Evolutionary conservation across 2,888 invertebrate species (phyloP), one percentile per base, ranked within the genome.

Genomic region (Chymomyza procnemis): DNA sequence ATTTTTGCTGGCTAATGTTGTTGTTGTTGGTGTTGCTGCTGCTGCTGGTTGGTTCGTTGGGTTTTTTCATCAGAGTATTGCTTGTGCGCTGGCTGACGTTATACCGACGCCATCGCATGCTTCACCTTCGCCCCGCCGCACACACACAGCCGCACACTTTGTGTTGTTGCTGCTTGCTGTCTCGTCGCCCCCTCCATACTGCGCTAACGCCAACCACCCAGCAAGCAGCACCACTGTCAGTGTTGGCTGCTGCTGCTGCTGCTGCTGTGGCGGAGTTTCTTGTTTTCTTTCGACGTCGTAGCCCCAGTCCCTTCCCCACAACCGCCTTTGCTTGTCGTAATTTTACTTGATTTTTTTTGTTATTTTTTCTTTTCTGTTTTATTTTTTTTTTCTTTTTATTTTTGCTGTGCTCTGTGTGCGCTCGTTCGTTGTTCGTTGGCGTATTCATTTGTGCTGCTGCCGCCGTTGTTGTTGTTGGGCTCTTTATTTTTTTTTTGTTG

Each of bases 121-220:
- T 87, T 87, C 83, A 85, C 80, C 88, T 85, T 86, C 85, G 87
- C 82, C 87, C 85, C 81, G 75, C 82, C 79, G 75, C 69, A 79
- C 80, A 67, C 65, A 66, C 62, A 69, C 78, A 76, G 71, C 71
- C 76, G 63, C 68, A 66, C 85, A 79, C 77, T 85, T 79, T 81
- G 85, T 80, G 76, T 71, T 50, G 50, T 54, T 54, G 54, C 54
- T 21, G 54, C 14, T 21, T 41, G 34, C 34, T 41, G 34, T 41
- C 34, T 41, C 34, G 12, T 41, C 34, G 34, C 34, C 34, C 34
- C 34, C 34, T 12, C 34, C 34, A 41, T 12, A 41, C 34, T 41
- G 34, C 34, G 9, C 34, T 12, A 41, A 41, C 34, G 34, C 34
- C 34, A 41, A 41, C 34, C 34, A 41, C 54, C 54, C 16, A 16